A percentile compares a stretch with the other conserved stretches of the same genome.
Evolutionary conservation across 2,113 vertebrate genomes (phyloP).

Genomic region (Pedionomus torquatus): DNA sequence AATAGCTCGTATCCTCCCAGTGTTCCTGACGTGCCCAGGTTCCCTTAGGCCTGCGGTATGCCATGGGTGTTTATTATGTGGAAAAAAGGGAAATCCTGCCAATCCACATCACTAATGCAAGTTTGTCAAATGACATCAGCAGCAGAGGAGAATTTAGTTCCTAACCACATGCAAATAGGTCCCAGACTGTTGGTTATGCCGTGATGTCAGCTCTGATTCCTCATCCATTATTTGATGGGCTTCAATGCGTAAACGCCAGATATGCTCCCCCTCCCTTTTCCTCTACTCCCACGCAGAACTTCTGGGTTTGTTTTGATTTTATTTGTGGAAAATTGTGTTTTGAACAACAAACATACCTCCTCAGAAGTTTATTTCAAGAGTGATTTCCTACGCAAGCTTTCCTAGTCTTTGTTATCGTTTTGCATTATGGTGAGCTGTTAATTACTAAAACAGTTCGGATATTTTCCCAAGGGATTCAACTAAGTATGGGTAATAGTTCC

Average conservation of each 20-base stretch:
- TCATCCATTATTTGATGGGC: slow-evolving; percentile 58
- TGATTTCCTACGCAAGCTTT: slow-evolving; percentile 57
- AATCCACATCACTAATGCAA: slow-evolving; percentile 54
- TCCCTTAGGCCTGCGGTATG: neutral
- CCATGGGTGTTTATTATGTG: slow-evolving; percentile 62
- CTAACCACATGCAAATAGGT: slow-evolving; percentile 68
- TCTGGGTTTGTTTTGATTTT: slow-evolving; percentile 64
- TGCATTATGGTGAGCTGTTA: slow-evolving; percentile 58
- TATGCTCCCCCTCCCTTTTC: neutral
- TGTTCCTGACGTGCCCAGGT: neutral
- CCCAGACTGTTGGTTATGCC: slow-evolving; percentile 52
- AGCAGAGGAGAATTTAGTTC: slow-evolving; percentile 55
- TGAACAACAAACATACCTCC: slow-evolving; percentile 65
- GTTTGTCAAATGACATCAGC: slow-evolving; percentile 72
- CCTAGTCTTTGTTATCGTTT: slow-evolving; percentile 59
- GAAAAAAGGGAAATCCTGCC: slow-evolving; percentile 61
- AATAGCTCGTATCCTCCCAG: neutral
- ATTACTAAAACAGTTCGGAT: slow-evolving; percentile 52
- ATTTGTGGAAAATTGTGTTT: slow-evolving; percentile 59
- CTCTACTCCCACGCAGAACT: slow-evolving; percentile 13
- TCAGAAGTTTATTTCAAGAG: slow-evolving; percentile 51
- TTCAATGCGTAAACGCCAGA: slow-evolving; percentile 1
- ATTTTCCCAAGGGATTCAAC: slow-evolving; percentile 37
- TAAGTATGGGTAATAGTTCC: slow-evolving; percentile 12
- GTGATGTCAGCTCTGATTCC: slow-evolving; percentile 71